phyloP scores from a whole-genome alignment of 2,113 vertebrate genomes.

The Polypterus bichir region DNA sequence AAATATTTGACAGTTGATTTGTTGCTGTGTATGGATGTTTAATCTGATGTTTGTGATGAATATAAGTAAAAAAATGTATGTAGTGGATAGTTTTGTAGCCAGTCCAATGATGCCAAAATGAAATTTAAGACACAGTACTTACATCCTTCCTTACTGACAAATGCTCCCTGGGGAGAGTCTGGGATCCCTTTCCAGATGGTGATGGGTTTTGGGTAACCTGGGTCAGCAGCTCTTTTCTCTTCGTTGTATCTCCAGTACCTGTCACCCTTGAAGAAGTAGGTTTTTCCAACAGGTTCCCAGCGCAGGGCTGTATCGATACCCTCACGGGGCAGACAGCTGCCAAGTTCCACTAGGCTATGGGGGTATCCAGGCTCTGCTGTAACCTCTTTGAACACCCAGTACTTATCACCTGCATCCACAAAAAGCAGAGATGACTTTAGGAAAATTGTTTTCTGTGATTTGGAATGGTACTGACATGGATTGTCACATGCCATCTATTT shows the following conservation, averaged over 20 bases:
- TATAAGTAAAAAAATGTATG: no score
- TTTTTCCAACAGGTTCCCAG: constrained; percentile 91
- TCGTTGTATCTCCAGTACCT: constrained; percentile 97
- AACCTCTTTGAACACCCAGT: constrained; percentile 94
- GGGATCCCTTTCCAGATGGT: constrained; percentile 89
- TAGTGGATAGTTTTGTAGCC: no score
- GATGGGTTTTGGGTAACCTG: constrained; percentile 91
- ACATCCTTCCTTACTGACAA: constrained; percentile 96
- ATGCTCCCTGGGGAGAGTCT: constrained; percentile 84
- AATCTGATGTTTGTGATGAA: not conserved
- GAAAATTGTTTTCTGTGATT: no score
- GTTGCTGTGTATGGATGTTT: not conserved
- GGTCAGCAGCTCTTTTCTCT: constrained; percentile 75
- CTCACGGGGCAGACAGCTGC: constrained; percentile 77
- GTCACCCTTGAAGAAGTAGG: constrained; percentile 96
- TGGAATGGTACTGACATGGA: no score
- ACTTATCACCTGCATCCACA: constrained; percentile 70
- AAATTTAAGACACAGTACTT: constrained; percentile 34
- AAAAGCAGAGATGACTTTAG: not conserved
- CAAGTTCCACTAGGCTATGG: constrained; percentile 79
- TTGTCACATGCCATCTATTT: no score
- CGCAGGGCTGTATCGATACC: constrained; percentile 88
- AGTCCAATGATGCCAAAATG: not conserved
- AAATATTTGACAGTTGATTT: no score
- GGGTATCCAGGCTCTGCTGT: constrained; percentile 87